Evolutionary conservation across 2,113 vertebrate genomes (phyloP), one percentile per base, ranked within the genome.

Genomic region (Addax nasomaculatus): DNA sequence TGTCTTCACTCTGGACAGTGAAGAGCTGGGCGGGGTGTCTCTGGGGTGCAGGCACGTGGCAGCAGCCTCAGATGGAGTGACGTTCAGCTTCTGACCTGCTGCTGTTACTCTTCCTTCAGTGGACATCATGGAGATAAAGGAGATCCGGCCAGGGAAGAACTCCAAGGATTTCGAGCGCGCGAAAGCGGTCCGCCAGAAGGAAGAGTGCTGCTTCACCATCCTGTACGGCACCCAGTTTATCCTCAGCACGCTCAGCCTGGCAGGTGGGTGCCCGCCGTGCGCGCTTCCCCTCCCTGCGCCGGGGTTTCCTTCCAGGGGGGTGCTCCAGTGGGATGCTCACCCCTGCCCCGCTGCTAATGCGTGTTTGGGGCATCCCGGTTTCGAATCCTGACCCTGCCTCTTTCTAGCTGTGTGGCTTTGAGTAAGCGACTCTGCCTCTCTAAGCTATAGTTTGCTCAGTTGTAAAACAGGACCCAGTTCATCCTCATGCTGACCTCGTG

Each of bases 91-190:
- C 86, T 98, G 0, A 97, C 17, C 0, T 36, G 45, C 29, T 58
- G 4, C 0, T 81, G 64, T 57, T 27, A 1, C 85, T 97, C 95
- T 76, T 92, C 81, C 99, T 99, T 84, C 92, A 99, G 99, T 99
- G 99, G 99, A 99, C 90, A 98, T 99, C 94, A 99, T 98, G 98
- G 99, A 99, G 97, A 99, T 99, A 97, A 99, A 99, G 98, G 99
- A 99, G 98, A 98, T 99, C 53, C 99, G 99, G 0, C 99, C 99
- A 0, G 99, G 99, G 43, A 99, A 99, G 97, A 99, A 99, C 98
- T 99, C 99, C 30, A 99, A 99, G 97, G 99, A 99, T 95, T 99
- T 99, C 86, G 99, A 99, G 81, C 99, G 99, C 3, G 99, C 99
- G n/a, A 99, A 99, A 97, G 99, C 99, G 3, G 99, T 98, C 87